These are phyloP conservation scores for Varanus komodoensis DNA, from an alignment of 2,113 vertebrate species.

Conservation along the genomic window DNA sequence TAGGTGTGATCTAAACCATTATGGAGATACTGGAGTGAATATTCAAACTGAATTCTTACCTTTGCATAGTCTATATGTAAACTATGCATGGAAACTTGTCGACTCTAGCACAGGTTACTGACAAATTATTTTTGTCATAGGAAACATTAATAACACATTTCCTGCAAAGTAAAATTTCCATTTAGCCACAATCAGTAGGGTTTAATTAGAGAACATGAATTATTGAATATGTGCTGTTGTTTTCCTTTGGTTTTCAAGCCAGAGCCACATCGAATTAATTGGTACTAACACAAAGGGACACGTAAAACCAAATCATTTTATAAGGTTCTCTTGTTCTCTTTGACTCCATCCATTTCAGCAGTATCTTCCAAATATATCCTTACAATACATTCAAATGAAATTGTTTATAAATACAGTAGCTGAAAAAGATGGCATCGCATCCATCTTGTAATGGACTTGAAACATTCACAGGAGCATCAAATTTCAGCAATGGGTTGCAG, in stretches of 20 bases:
- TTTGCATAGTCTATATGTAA: slow-evolving; percentile 8
- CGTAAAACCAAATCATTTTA: slow-evolving; percentile 36
- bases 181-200: slow-evolving; percentile 58
- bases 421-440: not conserved
- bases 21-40: slow-evolving; percentile 2
- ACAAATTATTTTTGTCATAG: slow-evolving; percentile 48
- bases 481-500: not conserved
- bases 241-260: slow-evolving; percentile 53
- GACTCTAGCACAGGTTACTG: slow-evolving; percentile 31
- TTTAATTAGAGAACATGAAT: slow-evolving; percentile 74
- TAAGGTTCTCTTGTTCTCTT: slow-evolving; percentile 16
- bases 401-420: slow-evolving; percentile 9
- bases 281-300: slow-evolving; percentile 48
- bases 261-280: slow-evolving; percentile 42
- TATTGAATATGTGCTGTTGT: slow-evolving; percentile 57
- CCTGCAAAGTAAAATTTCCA: slow-evolving; percentile 64
- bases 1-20: slow-evolving; percentile 29
- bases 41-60: not conserved
- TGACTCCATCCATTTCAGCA: slow-evolving; percentile 44
- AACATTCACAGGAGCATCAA: not conserved
- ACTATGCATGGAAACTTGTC: not conserved
- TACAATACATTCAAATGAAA: not conserved
- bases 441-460: not conserved
- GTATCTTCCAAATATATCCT: slow-evolving; percentile 52
- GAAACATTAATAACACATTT: slow-evolving; percentile 61